Conservation (phyloP, 2,888 invertebrate genomes). For the Eilema caniola region DNA sequence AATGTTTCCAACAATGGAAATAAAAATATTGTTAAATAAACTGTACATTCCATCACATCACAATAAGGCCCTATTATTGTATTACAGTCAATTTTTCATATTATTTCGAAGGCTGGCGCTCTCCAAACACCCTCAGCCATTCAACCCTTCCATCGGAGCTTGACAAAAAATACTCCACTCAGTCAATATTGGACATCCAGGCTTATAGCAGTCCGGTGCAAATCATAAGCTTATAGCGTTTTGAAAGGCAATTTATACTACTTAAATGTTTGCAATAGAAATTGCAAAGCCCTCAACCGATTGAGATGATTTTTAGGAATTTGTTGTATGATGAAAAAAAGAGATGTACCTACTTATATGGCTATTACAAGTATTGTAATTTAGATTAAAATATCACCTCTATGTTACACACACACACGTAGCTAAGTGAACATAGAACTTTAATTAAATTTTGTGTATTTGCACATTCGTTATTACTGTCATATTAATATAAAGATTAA, state of each 20-base stretch:
- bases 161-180: constrained; percentile 85
- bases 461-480: not conserved
- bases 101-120: constrained; percentile 70
- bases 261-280: too few species aligned
- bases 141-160: constrained; percentile 84
- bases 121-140: constrained; percentile 82
- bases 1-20: not conserved
- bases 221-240: constrained; percentile 44
- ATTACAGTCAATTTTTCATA: constrained; percentile 60
- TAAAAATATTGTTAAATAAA: constrained; percentile 17
- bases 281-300: not conserved
- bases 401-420: too few species aligned
- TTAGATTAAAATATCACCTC: too few species aligned
- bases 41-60: constrained; percentile 31
- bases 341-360: too few species aligned
- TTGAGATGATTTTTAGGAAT: not conserved
- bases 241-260: not conserved
- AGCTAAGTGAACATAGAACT: too few species aligned
- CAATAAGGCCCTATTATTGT: constrained; percentile 34
- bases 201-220: constrained; percentile 60
- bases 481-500: not conserved
- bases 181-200: constrained; percentile 82
- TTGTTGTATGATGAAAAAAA: too few species aligned
- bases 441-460: not conserved
- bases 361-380: too few species aligned